Evolutionary conservation across 2,888 invertebrate genomes (phyloP), one percentile per base, ranked within the genome.

Genomic region (Melangyna quadrimaculata): DNA sequence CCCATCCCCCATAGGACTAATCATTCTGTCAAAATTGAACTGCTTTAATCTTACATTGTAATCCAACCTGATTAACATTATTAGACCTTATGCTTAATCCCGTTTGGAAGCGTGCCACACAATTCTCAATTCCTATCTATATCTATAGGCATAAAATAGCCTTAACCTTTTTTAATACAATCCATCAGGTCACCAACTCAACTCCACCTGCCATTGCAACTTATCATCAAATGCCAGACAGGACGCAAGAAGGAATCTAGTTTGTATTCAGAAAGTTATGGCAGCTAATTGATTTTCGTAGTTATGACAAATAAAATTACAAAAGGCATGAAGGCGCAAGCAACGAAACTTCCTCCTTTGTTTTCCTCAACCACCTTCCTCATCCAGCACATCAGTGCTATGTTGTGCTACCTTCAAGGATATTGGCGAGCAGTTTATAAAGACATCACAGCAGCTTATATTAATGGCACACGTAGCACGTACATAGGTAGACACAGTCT

Each of bases 201-300:
- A n/a, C 37, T 55, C 48, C 22, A 37, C 3, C 53, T 70, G 71
- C 27, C 71, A 65, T 27, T 40, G 73, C 69, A 63, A 63, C 22
- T 70, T 45, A 53, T 69, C 37, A 78, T 69, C 55, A 78, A 24
- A 53, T 72, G 32, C 19, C 78, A 61, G 8, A 35, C 17, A 40
- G 9, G 37, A 7, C 12, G 19, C 12, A n/a, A 24, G 7, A n/a
- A 22, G 35, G 2, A 51, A 48, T 55, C 72, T 81, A 81, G 73
- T 86, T 86, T 69, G 80, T 81, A 86, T 86, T 86, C 86, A 73
- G 57, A 45, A 61, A 73, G 69, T 57, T 63, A 81, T 77, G 45
- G 61, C 73, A 57, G 69, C 86, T 81, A 86, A 86, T 86, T 86
- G 86, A 86, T 86, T 78, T 73, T 71, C 86, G 69, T 63, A 67